Evolutionary conservation across 2,888 invertebrate genomes (phyloP), one percentile per base, ranked within the genome.

Genomic region (Chaetoderma sp.): DNA sequence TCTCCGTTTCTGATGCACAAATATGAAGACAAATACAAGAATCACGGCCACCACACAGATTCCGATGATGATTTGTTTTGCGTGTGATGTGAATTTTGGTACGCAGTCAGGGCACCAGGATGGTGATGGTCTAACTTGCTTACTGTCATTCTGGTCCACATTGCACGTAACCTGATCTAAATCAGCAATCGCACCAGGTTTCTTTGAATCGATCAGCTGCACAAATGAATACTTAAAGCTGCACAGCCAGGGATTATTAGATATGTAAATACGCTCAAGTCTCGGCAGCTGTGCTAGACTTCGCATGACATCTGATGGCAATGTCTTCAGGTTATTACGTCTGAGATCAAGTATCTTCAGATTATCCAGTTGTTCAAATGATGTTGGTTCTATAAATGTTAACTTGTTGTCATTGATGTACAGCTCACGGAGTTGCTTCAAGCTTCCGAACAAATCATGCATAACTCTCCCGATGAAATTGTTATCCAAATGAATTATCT

Each of bases 311-410:
- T 18, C 27, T 28, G 55, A 33, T 3, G 21, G n/a, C n/a, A 61
- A 27, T 6, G 23, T 8, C 4, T 5, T 21, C 5, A 61, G 44
- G 27, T 28, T 23, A 27, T 61, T 61, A 2, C 21, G 6, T 16
- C 54, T 28, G 16, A 61, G 27, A 30, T 61, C 61, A 13, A 61
- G 54, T 42, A 36, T 13, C 3, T 32, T 36, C n/a, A 61, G n/a
- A 4, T 52, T 28, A 8, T 28, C 5, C 4, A 61, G 44, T n/a
- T 30, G 27, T 0, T 21, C 16, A 23, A 61, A 61, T 1, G 39
- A 27, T 3, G 30, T 13, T 4, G 36, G 28, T 8, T 25, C 23
- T 4, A 61, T 13, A 8, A 39, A 16, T 3, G 27, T 42, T 10
- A 61, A 16, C 6, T 23, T 13, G 23, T 61, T 61, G 2, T 54